Evolutionary conservation across 2,888 invertebrate genomes (phyloP), one percentile per base, ranked within the genome.

Genomic region (Drosophila mercatorum): DNA sequence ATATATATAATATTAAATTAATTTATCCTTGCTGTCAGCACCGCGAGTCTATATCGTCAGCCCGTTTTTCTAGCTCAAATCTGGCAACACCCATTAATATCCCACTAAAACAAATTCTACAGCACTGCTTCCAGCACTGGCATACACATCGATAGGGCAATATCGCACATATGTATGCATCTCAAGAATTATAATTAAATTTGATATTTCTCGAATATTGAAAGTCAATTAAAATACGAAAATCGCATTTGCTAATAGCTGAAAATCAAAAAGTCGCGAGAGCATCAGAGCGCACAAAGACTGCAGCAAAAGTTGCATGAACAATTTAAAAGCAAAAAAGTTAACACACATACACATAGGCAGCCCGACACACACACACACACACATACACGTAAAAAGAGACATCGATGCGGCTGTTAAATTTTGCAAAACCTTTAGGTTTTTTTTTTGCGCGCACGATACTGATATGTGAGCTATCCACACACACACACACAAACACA

Each of bases 401-500:
- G 31, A 53, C 17, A 51, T 57, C 60, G 31, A 53, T 64, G 49
- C 51, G 51, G 61, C 57, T 57, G 40, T 56, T 17, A 52, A 51
- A 68, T 78, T 63, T 68, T 65, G 28, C 38, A 59, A 55, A 55
- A 63, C 64, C 64, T 72, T 75, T 55, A 66, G 40, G 41, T 38
- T 52, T 66, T 51, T n/a, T 28, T 51, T 28, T 22, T 22, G 22
- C 22, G 28, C 28, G 56, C 28, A 55, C 52, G 63, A 53, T 55
- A 68, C 72, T 80, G 83, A 83, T 88, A 80, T 80, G 73, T 72
- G 70, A 83, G 72, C 51, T 53, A 38, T 26, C 44, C 55, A 53
- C 58, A 52, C 38, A 34, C 58, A 61, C 69, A 52, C 47, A 63
- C 64, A 66, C 63, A n/a, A n/a, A n/a, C n/a, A n/a, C n/a, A n/a